phyloP scores from a whole-genome alignment of 2,888 invertebrate species.

The Epirrhoe tristata region DNA sequence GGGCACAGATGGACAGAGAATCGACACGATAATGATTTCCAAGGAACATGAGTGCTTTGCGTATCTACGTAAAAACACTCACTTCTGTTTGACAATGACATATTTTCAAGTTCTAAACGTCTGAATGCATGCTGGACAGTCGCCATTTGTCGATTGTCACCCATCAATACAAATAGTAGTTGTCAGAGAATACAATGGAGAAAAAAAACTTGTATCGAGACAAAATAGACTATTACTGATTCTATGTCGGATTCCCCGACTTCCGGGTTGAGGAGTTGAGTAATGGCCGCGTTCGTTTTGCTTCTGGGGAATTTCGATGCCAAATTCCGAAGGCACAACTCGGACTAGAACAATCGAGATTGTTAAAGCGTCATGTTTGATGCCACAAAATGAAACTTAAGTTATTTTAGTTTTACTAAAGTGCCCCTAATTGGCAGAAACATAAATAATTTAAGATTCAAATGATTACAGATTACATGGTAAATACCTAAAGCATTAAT shows the following conservation, averaged over 20 bases:
- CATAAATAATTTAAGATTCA: neutral
- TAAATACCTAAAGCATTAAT: slow-evolving; percentile 11
- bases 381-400: neutral
- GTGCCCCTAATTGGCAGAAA: neutral
- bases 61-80: neutral
- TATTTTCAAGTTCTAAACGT: slow-evolving; percentile 31
- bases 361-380: neutral
- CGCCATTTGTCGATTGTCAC: slow-evolving; percentile 56
- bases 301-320: slow-evolving; percentile 34
- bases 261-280: slow-evolving; percentile 51
- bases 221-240: slow-evolving; percentile 25
- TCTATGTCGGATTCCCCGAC: slow-evolving; percentile 50
- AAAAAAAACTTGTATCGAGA: slow-evolving; percentile 49
- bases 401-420: neutral
- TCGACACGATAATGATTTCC: no score
- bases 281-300: slow-evolving; percentile 39
- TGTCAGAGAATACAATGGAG: slow-evolving; percentile 54
- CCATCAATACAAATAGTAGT: slow-evolving; percentile 59
- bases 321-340: slow-evolving; percentile 35
- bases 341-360: slow-evolving; percentile 25
- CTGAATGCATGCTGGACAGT: slow-evolving; percentile 50
- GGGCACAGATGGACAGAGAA: no score
- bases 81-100: slow-evolving; percentile 25
- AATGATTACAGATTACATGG: neutral
- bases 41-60: no score